Conservation (phyloP, 2,888 invertebrate species). For the Barypeithes pellucidus region DNA sequence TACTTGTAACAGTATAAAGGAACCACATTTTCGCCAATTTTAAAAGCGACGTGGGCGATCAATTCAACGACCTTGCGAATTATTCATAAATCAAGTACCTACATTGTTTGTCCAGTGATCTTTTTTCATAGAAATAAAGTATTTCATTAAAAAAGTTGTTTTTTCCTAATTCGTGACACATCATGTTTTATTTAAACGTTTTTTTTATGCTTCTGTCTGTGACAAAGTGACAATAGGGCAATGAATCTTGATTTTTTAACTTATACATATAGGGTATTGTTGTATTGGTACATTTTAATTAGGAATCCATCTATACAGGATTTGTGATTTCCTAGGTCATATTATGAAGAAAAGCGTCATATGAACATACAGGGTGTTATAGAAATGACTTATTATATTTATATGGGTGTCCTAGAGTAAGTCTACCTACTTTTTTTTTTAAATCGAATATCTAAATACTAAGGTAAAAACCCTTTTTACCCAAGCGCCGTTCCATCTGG, state of each 20-base stretch:
- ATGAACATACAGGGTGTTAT: not conserved
- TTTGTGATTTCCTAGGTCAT: too few relatives aligned
- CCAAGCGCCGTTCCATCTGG: too few relatives aligned
- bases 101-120: conserved; percentile 4
- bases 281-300: too few relatives aligned
- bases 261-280: not conserved
- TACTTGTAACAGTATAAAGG: conserved; percentile 1
- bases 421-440: too few relatives aligned
- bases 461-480: too few relatives aligned
- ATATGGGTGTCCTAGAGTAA: too few relatives aligned
- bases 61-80: conserved; percentile 16
- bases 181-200: conserved; percentile 17
- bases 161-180: not conserved
- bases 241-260: not conserved
- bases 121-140: conserved; percentile 4
- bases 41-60: not conserved
- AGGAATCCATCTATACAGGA: too few relatives aligned
- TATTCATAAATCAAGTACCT: conserved; percentile 1
- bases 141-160: conserved; percentile 9
- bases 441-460: too few relatives aligned
- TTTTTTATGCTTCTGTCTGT: not conserved
- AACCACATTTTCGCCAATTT: conserved; percentile 10
- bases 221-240: not conserved
- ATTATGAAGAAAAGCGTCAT: too few relatives aligned
- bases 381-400: not conserved